Evolutionary conservation across 2,113 vertebrate species (phyloP).

Genomic region (Caranx ignobilis): DNA sequence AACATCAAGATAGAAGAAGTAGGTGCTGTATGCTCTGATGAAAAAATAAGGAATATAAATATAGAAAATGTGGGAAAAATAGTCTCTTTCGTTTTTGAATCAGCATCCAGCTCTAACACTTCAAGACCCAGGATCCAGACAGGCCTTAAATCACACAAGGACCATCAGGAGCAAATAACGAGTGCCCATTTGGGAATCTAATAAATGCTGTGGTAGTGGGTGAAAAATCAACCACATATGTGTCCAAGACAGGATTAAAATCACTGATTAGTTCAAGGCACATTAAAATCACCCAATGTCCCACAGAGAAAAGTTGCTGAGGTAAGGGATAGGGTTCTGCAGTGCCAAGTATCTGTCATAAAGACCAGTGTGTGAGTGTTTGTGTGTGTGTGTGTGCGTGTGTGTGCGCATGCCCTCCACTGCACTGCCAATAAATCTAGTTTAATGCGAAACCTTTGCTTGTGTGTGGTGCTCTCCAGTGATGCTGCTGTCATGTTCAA

Average conservation of each 20-base stretch:
- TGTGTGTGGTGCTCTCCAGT: conserved; percentile 32
- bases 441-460: conserved; percentile 49
- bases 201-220: neutral
- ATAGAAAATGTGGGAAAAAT: too few relatives aligned
- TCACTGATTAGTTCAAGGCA: neutral
- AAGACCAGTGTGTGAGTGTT: conserved; percentile 7
- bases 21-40: neutral
- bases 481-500: conserved; percentile 41
- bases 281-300: neutral
- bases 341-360: conserved; percentile 18
- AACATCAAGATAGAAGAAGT: neutral
- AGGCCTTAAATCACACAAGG: conserved; percentile 1
- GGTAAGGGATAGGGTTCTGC: neutral
- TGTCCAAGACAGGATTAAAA: neutral
- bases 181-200: neutral
- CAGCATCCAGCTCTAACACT: neutral
- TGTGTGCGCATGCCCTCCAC: neutral
- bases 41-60: too few relatives aligned
- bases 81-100: too few relatives aligned
- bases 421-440: conserved; percentile 50
- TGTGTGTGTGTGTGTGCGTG: conserved; percentile 15
- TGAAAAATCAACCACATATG: conserved; percentile 3
- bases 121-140: neutral
- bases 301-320: conserved; percentile 10
- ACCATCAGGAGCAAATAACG: neutral